Conservation (phyloP, 2,888 invertebrate species). For the Ctenicera cuprea region DNA sequence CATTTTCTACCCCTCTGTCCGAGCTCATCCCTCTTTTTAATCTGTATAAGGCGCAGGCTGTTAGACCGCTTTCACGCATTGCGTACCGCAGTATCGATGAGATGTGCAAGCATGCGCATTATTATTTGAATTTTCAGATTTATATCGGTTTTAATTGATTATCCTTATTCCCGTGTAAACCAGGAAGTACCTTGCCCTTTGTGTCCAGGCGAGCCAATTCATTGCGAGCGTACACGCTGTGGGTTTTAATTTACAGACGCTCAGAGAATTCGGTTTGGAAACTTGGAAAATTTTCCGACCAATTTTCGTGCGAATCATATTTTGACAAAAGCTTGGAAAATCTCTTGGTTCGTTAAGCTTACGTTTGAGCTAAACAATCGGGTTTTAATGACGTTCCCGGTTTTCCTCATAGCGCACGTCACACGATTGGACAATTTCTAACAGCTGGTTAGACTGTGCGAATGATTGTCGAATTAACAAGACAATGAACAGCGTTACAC, state of each 20-base stretch:
- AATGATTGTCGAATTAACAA: slow-evolving; percentile 48
- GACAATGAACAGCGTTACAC: slow-evolving; percentile 44
- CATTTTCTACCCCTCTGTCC: slow-evolving; percentile 68
- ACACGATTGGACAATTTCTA: slow-evolving; percentile 50
- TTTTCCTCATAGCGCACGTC: slow-evolving; percentile 44
- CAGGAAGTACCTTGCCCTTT: slow-evolving; percentile 31
- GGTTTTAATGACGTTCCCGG: slow-evolving; percentile 49
- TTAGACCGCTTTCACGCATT: slow-evolving; percentile 63
- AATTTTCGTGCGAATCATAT: slow-evolving; percentile 40
- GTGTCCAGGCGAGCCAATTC: slow-evolving; percentile 17
- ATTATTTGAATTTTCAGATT: slow-evolving; percentile 59
- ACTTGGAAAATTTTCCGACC: too few relatives aligned
- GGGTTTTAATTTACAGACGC: slow-evolving; percentile 20
- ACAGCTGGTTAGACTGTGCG: slow-evolving; percentile 48
- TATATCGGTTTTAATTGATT: slow-evolving; percentile 55
- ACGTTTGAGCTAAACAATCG: slow-evolving; percentile 49
- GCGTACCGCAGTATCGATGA: slow-evolving; percentile 65
- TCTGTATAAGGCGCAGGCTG: slow-evolving; percentile 67
- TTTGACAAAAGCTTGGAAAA: slow-evolving; percentile 49
- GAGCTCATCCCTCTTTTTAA: slow-evolving; percentile 70
- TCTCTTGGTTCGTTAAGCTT: slow-evolving; percentile 46
- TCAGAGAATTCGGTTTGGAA: slow-evolving; percentile 20
- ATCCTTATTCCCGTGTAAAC: slow-evolving; percentile 45
- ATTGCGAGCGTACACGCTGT: not conserved
- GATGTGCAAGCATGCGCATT: slow-evolving; percentile 63